Conservation (phyloP, 2,113 vertebrate genomes). For the Dendropsophus ebraccatus region DNA sequence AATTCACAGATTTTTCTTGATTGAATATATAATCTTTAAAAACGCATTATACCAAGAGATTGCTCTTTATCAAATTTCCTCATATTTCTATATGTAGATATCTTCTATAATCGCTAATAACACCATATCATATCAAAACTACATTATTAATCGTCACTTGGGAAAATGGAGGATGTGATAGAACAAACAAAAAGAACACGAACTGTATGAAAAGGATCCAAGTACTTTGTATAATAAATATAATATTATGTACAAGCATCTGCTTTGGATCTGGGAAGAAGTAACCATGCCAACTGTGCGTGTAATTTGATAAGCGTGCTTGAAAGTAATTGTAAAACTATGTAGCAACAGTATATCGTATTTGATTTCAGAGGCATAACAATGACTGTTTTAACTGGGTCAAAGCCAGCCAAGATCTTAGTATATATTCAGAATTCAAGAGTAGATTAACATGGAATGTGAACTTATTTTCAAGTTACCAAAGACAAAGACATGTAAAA, state of each 20-base stretch:
- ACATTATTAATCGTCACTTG: background rate
- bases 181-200: constrained; percentile 8
- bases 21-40: background rate
- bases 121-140: background rate
- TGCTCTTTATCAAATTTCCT: background rate
- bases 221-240: constrained; percentile 37
- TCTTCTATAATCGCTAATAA: background rate
- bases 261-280: constrained; percentile 48
- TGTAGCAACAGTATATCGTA: constrained; percentile 47
- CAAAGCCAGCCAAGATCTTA: constrained; percentile 27
- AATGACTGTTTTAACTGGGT: constrained; percentile 35
- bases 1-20: too few species aligned
- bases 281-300: constrained; percentile 57
- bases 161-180: background rate
- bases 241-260: constrained; percentile 54
- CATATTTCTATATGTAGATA: too few species aligned
- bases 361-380: constrained; percentile 49
- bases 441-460: constrained; percentile 32
- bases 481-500: constrained; percentile 9
- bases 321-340: constrained; percentile 53
- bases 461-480: constrained; percentile 13
- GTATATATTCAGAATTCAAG: constrained; percentile 6
- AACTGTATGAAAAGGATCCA: constrained; percentile 35
- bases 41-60: too few species aligned
- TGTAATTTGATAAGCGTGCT: constrained; percentile 57